phyloP scores from a whole-genome alignment of 2,797 vertebrate genomes.

The Ptychobarbus kaznakovi region DNA sequence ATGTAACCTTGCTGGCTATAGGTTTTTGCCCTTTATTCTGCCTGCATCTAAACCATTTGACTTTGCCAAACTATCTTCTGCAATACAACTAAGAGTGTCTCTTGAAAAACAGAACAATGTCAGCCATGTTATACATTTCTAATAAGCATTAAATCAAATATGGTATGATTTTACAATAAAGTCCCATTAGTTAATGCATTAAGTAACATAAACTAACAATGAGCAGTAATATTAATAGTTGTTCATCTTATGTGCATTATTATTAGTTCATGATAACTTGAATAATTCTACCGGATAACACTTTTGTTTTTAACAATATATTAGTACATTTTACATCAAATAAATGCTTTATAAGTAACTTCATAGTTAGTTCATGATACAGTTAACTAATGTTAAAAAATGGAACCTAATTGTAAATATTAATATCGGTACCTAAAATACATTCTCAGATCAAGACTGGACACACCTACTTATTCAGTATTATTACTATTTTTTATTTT shows the following conservation, averaged over 20 bases:
- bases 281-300: too few relatives aligned
- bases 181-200: neutral
- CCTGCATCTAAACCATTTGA: neutral
- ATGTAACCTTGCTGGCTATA: neutral
- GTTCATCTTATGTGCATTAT: neutral
- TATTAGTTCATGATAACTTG: neutral
- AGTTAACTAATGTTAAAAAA: too few relatives aligned
- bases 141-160: conserved; percentile 1
- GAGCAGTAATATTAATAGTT: too few relatives aligned
- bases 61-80: neutral
- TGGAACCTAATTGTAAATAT: too few relatives aligned
- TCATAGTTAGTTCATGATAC: too few relatives aligned
- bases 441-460: too few relatives aligned
- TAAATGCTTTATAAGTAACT: too few relatives aligned
- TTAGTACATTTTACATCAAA: too few relatives aligned
- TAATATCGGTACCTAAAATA: too few relatives aligned
- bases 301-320: too few relatives aligned
- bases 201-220: neutral
- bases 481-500: neutral
- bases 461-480: neutral
- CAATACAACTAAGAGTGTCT: neutral
- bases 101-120: neutral
- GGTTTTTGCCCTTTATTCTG: neutral
- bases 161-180: neutral
- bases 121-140: too few relatives aligned